These are phyloP conservation scores for Hemibagrus wyckioides DNA, from an alignment of 2,113 vertebrate species.

Conservation along the genomic window DNA sequence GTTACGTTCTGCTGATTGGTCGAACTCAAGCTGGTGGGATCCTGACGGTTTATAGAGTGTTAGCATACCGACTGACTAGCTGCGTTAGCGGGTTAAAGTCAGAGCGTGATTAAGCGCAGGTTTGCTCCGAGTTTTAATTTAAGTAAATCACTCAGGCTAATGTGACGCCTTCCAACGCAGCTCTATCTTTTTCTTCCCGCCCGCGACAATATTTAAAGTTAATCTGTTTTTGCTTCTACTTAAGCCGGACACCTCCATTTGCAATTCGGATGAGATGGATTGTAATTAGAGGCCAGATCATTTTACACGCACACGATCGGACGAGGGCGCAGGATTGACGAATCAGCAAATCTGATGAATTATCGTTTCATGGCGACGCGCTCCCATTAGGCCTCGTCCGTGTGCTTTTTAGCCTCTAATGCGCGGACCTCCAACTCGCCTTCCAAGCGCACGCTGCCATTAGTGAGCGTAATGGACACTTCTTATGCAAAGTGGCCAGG, in stretches of 20 bases:
- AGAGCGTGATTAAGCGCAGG: slow-evolving; percentile 38
- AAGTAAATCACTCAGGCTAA: slow-evolving; percentile 52
- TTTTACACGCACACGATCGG: slow-evolving; percentile 68
- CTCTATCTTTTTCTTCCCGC: slow-evolving; percentile 41
- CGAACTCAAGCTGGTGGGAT: neutral
- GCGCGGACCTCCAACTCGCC: slow-evolving; percentile 59
- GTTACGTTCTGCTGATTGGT: no score
- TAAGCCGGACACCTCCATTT: slow-evolving; percentile 72
- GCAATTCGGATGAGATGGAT: slow-evolving; percentile 71
- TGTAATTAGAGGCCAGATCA: slow-evolving; percentile 74
- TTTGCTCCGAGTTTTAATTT: slow-evolving; percentile 10
- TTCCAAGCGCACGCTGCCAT: slow-evolving; percentile 59
- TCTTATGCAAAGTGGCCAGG: slow-evolving; percentile 56
- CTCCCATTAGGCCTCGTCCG: slow-evolving; percentile 53
- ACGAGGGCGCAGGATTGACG: slow-evolving; percentile 74
- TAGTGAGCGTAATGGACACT: slow-evolving; percentile 63
- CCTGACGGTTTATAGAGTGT: neutral
- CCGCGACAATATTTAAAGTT: slow-evolving; percentile 66
- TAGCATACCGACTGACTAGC: neutral
- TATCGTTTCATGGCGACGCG: slow-evolving; percentile 64
- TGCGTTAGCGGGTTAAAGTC: neutral
- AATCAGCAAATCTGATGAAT: slow-evolving; percentile 75
- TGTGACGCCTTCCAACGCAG: slow-evolving; percentile 29
- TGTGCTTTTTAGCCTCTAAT: slow-evolving; percentile 48
- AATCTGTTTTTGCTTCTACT: slow-evolving; percentile 68